Base-by-base conservation (phyloP, 2,113 vertebrate species). In the Circaetus gallicus region DNA sequence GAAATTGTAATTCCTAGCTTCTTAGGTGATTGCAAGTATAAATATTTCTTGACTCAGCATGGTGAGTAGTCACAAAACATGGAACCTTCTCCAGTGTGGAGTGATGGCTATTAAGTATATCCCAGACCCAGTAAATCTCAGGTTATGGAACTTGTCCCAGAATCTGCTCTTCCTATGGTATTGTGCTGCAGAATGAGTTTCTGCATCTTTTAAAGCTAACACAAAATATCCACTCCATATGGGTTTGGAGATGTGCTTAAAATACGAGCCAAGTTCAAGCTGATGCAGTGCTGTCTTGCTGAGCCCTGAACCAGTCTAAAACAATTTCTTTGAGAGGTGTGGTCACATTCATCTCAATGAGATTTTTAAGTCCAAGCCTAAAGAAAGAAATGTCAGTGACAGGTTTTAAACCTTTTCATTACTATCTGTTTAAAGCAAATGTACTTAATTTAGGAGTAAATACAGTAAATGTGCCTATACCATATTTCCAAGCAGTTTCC, bases 191-290 rank as follows among this genome's bases (percentile, higher is more conserved):
- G 84, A 91, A 95, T 2, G 5, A 67, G 47, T 40, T 88, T 69
- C 63, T 95, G 42, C 58, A 45, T 88, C 94, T 92, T 94, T 90
- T 36, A 66, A 95, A 93, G 42, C 82, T 87, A 92, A 74, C 71
- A 93, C 15, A 87, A 88, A 86, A 89, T 86, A 86, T 58, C 42
- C 11, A 47, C 47, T 93, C 85, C 89, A 70, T 91, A 88, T 94
- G 78, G 26, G 91, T 92, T 87, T 91, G 36, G 63, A 94, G 63
- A 86, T 7, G 3, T 83, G 71, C 29, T 86, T 95, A 78, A 82
- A 95, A 73, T 87, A 76, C 28, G 70, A 95, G 84, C 93, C 84
- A 97, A 90, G 66, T 85, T 82, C 74, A 94, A 80, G 43, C 50
- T 91, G 83, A 79, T 87, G 56, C 43, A 50, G 17, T 0, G 0